Evolutionary conservation across 2,113 vertebrate species (phyloP), one percentile per base, ranked within the genome.

Genomic region (Hippolais icterina): DNA sequence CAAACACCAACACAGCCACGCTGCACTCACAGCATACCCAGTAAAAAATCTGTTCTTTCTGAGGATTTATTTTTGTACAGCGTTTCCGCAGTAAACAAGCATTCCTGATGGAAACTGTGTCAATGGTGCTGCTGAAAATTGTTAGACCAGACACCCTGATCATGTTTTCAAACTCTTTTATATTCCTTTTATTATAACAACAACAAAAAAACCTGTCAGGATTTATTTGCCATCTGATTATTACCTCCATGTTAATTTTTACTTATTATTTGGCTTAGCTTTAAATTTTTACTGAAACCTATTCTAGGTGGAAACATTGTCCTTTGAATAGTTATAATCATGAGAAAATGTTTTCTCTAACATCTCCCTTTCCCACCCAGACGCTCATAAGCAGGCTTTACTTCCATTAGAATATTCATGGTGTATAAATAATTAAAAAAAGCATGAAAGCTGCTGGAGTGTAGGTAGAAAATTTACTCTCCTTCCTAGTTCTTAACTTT

Each of bases 351-450:
- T 61, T 75, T 63, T 53, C 70, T 80, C 50, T 49, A 74, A 37
- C 22, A 68, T 68, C 28, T 77, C 28, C 17, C 42, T 83, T 78
- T 78, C 57, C 63, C 18, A 86, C 15, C 15, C 1, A 0, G 47
- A 65, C 44, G 11, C 41, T 89, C 44, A 35, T 23, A 89, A 92
- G n/a, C 18, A 89, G 57, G 19, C 12, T 89, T 82, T 65, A 77
- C 53, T 72, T 89, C 53, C 41, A 93, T 46, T 87, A 57, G 69
- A 94, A 89, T 93, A 93, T 96, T 97, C 68, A 90, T 94, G 23
- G n/a, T 3, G 52, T 52, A 93, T 78, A 94, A 96, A 95, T 91
- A 88, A 96, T 83, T 7, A 57, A 88, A 71, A 52, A 69, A 37
- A 59, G 33, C 50, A 74, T 14, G 9, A 91, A 89, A 79, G 63